A percentile compares a stretch with the other conserved stretches of the same genome.
phyloP scores from a whole-genome alignment of 2,888 invertebrate genomes.

The Cylloceria caligata region DNA sequence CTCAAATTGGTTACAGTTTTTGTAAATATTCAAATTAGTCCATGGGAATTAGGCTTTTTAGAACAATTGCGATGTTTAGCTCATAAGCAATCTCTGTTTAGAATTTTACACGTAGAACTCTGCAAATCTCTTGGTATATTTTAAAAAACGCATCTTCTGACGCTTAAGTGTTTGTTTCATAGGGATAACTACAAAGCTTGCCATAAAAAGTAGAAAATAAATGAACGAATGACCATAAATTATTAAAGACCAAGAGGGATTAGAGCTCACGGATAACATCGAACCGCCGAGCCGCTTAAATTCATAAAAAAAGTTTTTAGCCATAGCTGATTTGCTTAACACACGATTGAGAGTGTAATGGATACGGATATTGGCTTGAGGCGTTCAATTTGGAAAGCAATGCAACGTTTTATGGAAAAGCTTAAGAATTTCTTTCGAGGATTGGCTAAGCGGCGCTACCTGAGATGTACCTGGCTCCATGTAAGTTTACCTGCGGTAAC shows the following conservation, averaged over 20 bases:
- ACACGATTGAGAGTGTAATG: slow-evolving; percentile 61
- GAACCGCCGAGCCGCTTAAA: slow-evolving; percentile 35
- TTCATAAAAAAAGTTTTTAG: slow-evolving; percentile 47
- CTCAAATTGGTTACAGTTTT: too few species aligned
- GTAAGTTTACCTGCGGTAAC: slow-evolving; percentile 76
- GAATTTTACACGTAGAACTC: background rate
- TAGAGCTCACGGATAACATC: slow-evolving; percentile 36
- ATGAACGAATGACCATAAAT: slow-evolving; percentile 37
- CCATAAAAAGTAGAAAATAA: slow-evolving; percentile 45
- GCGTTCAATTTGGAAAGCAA: slow-evolving; percentile 69
- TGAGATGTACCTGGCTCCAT: slow-evolving; percentile 75
- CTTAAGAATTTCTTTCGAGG: slow-evolving; percentile 74
- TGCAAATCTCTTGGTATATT: background rate
- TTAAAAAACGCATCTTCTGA: slow-evolving; percentile 18
- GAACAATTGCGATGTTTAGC: background rate
- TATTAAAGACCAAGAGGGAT: slow-evolving; percentile 47
- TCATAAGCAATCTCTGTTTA: background rate
- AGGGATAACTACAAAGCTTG: slow-evolving; percentile 70
- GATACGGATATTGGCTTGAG: slow-evolving; percentile 68
- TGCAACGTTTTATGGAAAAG: slow-evolving; percentile 72
- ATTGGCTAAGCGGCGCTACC: slow-evolving; percentile 73
- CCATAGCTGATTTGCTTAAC: slow-evolving; percentile 51
- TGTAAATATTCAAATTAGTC: background rate
- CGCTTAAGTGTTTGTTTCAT: slow-evolving; percentile 71
- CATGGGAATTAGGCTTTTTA: background rate